Evolutionary conservation across 2,888 invertebrate genomes (phyloP).

Genomic region (Temnothorax rugatulus): DNA sequence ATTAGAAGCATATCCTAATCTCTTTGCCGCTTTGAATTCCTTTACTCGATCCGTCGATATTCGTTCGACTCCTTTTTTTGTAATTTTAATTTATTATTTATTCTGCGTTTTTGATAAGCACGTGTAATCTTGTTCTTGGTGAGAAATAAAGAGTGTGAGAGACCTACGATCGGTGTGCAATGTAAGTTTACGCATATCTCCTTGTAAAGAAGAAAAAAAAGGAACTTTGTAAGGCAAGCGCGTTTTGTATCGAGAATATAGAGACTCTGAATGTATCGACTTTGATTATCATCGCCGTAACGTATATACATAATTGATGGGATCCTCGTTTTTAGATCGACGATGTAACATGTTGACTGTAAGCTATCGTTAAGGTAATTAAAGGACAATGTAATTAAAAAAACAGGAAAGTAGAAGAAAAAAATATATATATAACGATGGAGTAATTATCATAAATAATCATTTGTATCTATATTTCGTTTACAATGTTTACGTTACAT

Average conservation of each 20-base stretch:
- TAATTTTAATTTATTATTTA: conserved; percentile 19
- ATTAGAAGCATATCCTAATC: background rate
- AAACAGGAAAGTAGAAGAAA: conserved; percentile 4
- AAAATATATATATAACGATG: conserved; percentile 18
- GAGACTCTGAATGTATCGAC: background rate
- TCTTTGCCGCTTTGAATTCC: background rate
- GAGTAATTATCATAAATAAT: conserved; percentile 69
- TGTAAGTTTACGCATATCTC: background rate
- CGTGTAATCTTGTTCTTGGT: background rate
- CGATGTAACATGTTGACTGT: conserved; percentile 31
- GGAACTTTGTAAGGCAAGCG: conserved; percentile 15
- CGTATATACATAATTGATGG: conserved; percentile 19
- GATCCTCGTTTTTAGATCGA: conserved; percentile 5
- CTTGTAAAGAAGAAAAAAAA: conserved; percentile 19
- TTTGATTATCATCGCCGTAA: conserved; percentile 20
- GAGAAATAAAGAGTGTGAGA: conserved; percentile 16
- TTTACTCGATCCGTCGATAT: background rate
- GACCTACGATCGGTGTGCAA: background rate
- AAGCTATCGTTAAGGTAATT: background rate
- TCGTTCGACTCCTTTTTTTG: background rate
- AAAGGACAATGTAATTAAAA: conserved; percentile 24
- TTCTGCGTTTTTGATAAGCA: background rate
- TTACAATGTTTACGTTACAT: conserved; percentile 68
- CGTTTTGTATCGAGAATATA: conserved; percentile 33
- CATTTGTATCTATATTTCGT: conserved; percentile 72